These are phyloP conservation scores for Blastobasis lacticolella DNA, from an alignment of 2,888 invertebrate species.

Conservation along the genomic window DNA sequence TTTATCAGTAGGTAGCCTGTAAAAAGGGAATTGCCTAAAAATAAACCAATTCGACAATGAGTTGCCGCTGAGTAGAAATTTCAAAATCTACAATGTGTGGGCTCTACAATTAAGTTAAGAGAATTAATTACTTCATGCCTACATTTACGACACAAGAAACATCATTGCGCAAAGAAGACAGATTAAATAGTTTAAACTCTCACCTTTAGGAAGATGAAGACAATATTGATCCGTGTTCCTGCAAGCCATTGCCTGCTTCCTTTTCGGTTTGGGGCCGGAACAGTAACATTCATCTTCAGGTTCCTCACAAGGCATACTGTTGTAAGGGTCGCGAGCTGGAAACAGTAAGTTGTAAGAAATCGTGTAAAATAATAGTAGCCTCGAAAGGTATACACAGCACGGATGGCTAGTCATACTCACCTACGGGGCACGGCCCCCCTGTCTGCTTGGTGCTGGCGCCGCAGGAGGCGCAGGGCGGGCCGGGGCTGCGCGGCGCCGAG, in stretches of 20 bases:
- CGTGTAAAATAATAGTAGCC: neutral
- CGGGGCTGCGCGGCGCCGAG: slow-evolving; percentile 5
- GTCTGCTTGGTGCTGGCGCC: neutral
- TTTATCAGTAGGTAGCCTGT: no score
- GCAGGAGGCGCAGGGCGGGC: neutral
- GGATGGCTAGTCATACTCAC: neutral
- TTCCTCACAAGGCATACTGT: slow-evolving; percentile 53
- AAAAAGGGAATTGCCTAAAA: no score
- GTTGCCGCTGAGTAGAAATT: no score
- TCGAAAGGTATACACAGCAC: neutral
- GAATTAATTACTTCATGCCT: neutral
- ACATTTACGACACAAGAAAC: slow-evolving; percentile 10
- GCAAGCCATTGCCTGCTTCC: slow-evolving; percentile 46
- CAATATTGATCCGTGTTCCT: slow-evolving; percentile 62
- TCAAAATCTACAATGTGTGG: no score
- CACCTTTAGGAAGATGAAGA: slow-evolving; percentile 65
- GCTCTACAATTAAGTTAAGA: no score
- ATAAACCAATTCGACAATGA: no score
- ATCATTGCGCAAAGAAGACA: neutral
- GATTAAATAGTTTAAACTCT: slow-evolving; percentile 9
- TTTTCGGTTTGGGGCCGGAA: slow-evolving; percentile 41
- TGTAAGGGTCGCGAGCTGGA: slow-evolving; percentile 42
- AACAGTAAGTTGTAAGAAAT: slow-evolving; percentile 1
- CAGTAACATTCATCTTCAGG: slow-evolving; percentile 58
- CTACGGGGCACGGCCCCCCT: neutral